Conservation (phyloP, 64 coral and sea anemone genomes). For the Exaiptasia diaphana region DNA sequence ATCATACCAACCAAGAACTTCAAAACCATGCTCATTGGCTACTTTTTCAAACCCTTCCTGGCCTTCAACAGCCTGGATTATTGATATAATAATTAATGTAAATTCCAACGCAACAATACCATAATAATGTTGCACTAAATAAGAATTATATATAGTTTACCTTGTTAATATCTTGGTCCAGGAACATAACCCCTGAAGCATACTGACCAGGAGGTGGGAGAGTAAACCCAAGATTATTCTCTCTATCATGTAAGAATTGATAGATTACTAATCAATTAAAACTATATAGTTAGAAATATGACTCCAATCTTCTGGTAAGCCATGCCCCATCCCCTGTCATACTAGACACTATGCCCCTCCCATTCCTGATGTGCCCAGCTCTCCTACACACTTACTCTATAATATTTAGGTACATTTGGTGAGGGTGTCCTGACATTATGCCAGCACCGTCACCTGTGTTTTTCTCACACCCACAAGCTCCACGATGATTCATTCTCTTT, state of each 20-base stretch:
- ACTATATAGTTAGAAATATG: no score
- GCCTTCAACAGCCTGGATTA: conserved; percentile 56
- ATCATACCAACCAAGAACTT: conserved; percentile 84
- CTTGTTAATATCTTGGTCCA: conserved; percentile 76
- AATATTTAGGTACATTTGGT: conserved; percentile 73
- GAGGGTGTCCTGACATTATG: conserved; percentile 90
- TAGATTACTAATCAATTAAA: no score
- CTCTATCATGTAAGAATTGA: conserved; percentile 10
- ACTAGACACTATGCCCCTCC: no score
- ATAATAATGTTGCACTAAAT: no score
- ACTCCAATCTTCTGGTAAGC: no score
- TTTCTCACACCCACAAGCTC: conserved; percentile 84
- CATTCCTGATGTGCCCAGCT: no score
- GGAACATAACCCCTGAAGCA: conserved; percentile 85
- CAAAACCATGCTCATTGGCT: conserved; percentile 32
- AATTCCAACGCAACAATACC: no score
- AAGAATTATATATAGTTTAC: no score
- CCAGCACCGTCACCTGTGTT: conserved; percentile 92
- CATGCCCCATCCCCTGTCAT: no score
- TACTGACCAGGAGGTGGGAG: conserved; percentile 71
- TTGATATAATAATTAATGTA: no score
- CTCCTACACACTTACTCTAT: no score
- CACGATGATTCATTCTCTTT: conserved; percentile 85
- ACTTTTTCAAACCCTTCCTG: conserved; percentile 60
- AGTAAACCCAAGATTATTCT: conserved; percentile 64